Evolutionary conservation across 35 echinoderm and acorn worm species (phyloP).

Genomic region (Eucidaris tribuloides): DNA sequence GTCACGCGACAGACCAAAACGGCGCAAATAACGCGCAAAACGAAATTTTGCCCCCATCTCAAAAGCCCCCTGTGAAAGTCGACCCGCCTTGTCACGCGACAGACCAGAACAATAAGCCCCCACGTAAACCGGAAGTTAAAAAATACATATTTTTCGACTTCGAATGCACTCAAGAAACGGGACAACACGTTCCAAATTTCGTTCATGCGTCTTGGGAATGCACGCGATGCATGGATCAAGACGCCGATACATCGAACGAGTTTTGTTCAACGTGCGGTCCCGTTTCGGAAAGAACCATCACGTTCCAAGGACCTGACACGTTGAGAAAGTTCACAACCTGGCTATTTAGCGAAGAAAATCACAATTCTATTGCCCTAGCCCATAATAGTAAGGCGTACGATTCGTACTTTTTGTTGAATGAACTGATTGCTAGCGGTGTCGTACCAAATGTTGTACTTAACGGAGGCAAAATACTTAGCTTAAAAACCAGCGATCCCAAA

Average conservation of each 20-base stretch:
- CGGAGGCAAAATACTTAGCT: constrained; percentile 24
- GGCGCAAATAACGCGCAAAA: too few species aligned
- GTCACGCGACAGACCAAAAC: too few species aligned
- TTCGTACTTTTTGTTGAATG: constrained; percentile 35
- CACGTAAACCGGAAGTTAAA: not conserved
- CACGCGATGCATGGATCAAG: not conserved
- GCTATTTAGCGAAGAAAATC: not conserved
- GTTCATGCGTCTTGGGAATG: constrained; percentile 5
- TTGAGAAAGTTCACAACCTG: not conserved
- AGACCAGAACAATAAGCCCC: too few species aligned
- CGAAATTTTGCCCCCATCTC: too few species aligned
- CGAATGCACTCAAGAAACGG: constrained; percentile 36
- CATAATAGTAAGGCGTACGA: constrained; percentile 63
- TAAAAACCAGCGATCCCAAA: not conserved
- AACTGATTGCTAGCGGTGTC: not conserved
- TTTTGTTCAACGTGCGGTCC: constrained; percentile 26
- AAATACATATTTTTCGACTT: constrained; percentile 44
- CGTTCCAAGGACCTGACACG: constrained; percentile 26
- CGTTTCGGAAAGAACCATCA: not conserved
- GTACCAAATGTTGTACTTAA: constrained; percentile 27
- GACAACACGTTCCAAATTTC: constrained; percentile 17
- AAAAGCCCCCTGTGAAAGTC: too few species aligned
- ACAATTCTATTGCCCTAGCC: constrained; percentile 18
- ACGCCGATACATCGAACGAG: not conserved
- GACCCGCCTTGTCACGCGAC: too few species aligned